Evolutionary conservation across 2,797 vertebrate species (phyloP), one percentile per base, ranked within the genome.

Genomic region (Paguma larvata): DNA sequence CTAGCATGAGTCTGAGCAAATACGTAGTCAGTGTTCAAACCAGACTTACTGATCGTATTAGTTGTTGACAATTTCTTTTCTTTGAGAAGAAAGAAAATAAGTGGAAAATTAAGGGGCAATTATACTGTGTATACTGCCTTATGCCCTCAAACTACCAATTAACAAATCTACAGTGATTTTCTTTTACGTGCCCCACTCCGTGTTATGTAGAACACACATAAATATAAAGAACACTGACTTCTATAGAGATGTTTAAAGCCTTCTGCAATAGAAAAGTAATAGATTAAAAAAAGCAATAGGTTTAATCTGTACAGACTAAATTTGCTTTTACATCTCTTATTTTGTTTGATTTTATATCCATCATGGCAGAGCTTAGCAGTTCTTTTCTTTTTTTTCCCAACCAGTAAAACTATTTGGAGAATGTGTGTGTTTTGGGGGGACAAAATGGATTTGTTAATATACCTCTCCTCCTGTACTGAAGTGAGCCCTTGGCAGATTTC

Each of bases 311-410:
- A 67, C 78, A 86, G 62, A 85, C 48, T 62, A 32, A 46, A 27
- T 82, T 94, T 85, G 16, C 3, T 46, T 83, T 97, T 72, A 25
- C 2, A 51, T 51, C 1, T 3, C 2, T 86, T 73, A 86, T 21
- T 89, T 75, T 51, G 82, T 92, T 91, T 78, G 48, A 94, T 27
- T 21, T n/a, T 88, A 38, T 65, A 86, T 83, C 53, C 21, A 83
- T 85, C 46, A 93, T 13, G 4, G 44, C 21, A 91, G n/a, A 48
- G 8, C 46, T 93, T 21, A 94, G 89, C 14, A 93, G 23, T 4
- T 44, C n/a, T 15, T n/a, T 75, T 15, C 70, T 30, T 12, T 34
- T 73, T 53, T 25, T 80, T 16, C 53, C 27, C 12, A 70, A 63
- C 10, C 0, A 6, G 19, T 51, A 72, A 85, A 62, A 25, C 13